Conservation (phyloP, 2,113 vertebrate genomes). For the Pterocles orientalis region DNA sequence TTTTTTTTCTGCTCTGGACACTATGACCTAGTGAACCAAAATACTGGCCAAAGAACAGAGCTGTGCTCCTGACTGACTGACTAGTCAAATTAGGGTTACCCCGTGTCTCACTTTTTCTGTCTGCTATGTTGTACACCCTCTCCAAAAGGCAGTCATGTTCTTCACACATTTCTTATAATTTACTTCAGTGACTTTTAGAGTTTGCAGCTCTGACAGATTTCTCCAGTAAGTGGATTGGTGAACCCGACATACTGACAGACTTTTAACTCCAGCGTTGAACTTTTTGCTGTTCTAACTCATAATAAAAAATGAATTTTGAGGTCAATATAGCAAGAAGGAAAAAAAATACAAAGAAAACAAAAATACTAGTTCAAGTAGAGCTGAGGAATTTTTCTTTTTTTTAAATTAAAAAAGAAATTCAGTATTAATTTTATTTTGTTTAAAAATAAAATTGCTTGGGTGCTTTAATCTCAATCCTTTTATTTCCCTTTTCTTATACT, state of each 20-base stretch:
- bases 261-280: background rate
- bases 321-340: background rate
- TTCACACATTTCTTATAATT: background rate
- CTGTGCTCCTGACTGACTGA: background rate
- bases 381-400: background rate
- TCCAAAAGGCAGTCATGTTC: background rate
- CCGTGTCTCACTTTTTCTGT: background rate
- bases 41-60: background rate
- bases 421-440: background rate
- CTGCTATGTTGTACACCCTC: accelerated
- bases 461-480: background rate
- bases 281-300: background rate
- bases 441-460: background rate
- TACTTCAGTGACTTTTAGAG: background rate
- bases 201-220: background rate
- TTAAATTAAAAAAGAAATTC: background rate
- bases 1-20: background rate
- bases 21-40: background rate
- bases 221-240: background rate
- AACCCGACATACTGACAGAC: background rate
- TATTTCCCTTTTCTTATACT: background rate
- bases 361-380: background rate
- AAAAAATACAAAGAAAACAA: background rate
- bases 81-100: background rate
- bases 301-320: background rate